These are phyloP conservation scores for Stegana nigrithorax DNA, from an alignment of 2,888 invertebrate species.

Conservation along the genomic window DNA sequence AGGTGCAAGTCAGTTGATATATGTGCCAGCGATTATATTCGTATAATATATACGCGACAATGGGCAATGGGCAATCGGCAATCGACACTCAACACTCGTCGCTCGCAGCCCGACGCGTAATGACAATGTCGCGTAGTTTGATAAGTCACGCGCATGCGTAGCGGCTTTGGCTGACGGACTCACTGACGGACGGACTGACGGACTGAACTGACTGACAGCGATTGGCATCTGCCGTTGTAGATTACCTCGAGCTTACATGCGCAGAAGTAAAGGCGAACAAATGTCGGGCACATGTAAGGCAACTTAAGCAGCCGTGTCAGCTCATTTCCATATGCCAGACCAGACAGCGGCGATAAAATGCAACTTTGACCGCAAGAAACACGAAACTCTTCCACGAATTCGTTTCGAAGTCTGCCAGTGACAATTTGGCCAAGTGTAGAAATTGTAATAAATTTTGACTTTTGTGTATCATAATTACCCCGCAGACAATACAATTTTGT, in stretches of 20 bases:
- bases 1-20: not conserved
- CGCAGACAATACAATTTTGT: conserved; percentile 43
- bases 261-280: not conserved
- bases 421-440: conserved; percentile 43
- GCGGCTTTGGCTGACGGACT: too few relatives aligned
- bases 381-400: not conserved
- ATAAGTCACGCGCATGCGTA: conserved; percentile 10
- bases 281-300: not conserved
- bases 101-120: not conserved
- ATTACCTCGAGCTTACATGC: not conserved
- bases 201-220: not conserved
- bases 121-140: conserved; percentile 1
- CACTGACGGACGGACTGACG: not conserved
- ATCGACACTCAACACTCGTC: not conserved
- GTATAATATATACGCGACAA: too few relatives aligned
- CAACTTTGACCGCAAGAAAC: not conserved
- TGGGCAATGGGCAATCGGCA: too few relatives aligned
- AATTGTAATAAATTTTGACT: conserved; percentile 56
- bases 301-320: not conserved
- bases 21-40: not conserved
- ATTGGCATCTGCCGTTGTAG: conserved; percentile 7
- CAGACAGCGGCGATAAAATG: not conserved
- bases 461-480: conserved; percentile 45
- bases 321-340: not conserved
- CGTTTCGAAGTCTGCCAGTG: not conserved